Conservation (phyloP, 2,113 vertebrate genomes). For the Pteropus alecto region DNA sequence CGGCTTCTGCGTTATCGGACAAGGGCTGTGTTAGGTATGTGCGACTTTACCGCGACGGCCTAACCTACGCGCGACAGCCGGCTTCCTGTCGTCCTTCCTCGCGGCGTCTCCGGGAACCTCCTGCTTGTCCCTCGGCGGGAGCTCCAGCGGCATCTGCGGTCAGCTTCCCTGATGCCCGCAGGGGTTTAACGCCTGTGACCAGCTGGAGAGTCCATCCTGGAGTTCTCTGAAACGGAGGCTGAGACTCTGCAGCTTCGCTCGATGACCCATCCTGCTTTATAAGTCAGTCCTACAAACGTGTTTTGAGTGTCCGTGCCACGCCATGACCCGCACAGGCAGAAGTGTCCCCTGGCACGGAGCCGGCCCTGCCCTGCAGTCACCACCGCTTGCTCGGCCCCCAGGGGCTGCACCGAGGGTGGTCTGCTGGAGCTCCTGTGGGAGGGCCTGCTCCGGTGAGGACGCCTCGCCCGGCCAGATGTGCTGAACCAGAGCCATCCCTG, state of each 20-base stretch:
- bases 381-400: accelerated
- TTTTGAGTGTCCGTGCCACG: accelerated
- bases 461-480: accelerated
- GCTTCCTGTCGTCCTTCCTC: background rate
- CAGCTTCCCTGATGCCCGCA: background rate
- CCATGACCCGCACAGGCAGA: accelerated
- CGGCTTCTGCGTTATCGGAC: background rate
- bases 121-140: background rate
- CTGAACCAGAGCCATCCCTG: background rate
- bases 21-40: no score
- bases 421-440: no score
- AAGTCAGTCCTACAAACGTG: background rate
- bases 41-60: background rate
- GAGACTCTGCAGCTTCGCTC: background rate
- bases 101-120: background rate
- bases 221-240: background rate
- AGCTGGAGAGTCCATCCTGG: background rate
- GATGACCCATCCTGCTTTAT: no score
- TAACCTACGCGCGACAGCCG: accelerated
- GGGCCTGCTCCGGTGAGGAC: accelerated
- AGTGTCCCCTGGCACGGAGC: accelerated
- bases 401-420: no score
- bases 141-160: no score
- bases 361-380: accelerated
- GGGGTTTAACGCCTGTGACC: no score